Percentiles rank a stretch among this genome's conserved stretches.
Conservation (phyloP, 2,113 vertebrate species). For the Rissa tridactyla region DNA sequence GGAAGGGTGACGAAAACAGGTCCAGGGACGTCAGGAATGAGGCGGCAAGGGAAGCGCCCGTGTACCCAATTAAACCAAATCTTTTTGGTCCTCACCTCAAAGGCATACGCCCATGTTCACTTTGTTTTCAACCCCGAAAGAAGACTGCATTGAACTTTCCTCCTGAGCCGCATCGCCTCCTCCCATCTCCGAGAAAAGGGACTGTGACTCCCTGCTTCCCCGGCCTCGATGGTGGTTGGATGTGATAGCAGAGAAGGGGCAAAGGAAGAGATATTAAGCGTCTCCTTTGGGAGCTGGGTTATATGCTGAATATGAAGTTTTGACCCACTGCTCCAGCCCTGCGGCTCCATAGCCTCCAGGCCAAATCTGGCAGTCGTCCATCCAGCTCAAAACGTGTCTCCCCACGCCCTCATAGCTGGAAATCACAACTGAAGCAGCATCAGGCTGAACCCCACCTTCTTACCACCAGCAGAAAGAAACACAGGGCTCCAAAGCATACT, state of each 20-base stretch:
- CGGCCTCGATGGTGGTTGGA: rapidly evolving
- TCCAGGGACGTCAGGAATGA: not conserved
- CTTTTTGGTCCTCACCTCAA: not conserved
- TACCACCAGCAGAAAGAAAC: not conserved
- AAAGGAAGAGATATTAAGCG: not conserved
- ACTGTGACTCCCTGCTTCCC: not conserved
- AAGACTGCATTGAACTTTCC: not conserved
- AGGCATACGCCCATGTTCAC: not conserved
- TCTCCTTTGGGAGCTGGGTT: not conserved
- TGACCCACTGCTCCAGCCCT: not conserved
- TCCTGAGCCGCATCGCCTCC: not conserved
- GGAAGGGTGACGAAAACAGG: not conserved
- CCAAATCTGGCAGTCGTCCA: not conserved
- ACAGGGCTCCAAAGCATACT: not conserved
- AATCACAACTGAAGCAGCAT: not conserved
- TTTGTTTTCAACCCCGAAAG: not conserved
- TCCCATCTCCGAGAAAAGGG: not conserved
- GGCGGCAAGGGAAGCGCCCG: not conserved
- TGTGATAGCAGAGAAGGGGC: not conserved
- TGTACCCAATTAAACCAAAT: not conserved
- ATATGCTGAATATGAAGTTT: not conserved
- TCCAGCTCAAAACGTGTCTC: rapidly evolving
- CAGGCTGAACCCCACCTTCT: not conserved
- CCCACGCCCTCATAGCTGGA: not conserved
- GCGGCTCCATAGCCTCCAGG: not conserved